Base-by-base conservation (phyloP, 2,113 vertebrate genomes). In the Atrichornis clamosus region DNA sequence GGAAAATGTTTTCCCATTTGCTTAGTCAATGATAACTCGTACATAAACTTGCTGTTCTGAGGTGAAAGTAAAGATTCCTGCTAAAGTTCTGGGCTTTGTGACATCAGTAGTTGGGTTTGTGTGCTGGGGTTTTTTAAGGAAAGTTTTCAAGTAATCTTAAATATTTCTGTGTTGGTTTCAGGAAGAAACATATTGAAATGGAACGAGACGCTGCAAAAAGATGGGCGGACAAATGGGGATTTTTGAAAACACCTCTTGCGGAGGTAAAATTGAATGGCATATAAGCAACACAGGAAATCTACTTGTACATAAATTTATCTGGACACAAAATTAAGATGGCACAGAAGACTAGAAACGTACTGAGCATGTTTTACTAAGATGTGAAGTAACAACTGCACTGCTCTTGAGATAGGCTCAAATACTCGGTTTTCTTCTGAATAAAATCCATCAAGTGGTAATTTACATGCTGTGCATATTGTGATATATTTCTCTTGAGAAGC, bases 201-300 rank as follows among this genome's bases (percentile, higher is more conserved):
- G 98, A 98, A 86, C 5, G 5, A 0, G 96, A 98, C 8, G 94
- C 97, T 16, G 93, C 93, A 44, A 94, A 75, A 42, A 97, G 84
- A 80, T 98, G 98, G 98, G 62, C 95, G 23, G 77, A 95, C 2
- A 98, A 95, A 9, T 98, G 98, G 98, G 98, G 98, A 13, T 98
- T 98, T 85, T 80, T 98, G 88, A 93, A 94, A 39, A 96, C 96
- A 5, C 68, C 97, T 23, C 16, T 73, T 0, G 75, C 98, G 21
- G 92, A 98, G 98, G 98, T 98, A 98, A 97, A n/a, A 62, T 24
- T 11, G 30, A 41, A n/a, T 46, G 58, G 22, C 22, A 5, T 24
- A 13, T 19, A 27, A 44, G 10, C 14, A 74, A 59, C 11, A 10
- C 7, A 3, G 19, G 22, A 84, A 24, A 72, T 62, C 21, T 14